Percentiles rank a stretch among this genome's conserved stretches.
phyloP scores from a whole-genome alignment of 2,888 invertebrate genomes.

The Xestobium rufovillosum region DNA sequence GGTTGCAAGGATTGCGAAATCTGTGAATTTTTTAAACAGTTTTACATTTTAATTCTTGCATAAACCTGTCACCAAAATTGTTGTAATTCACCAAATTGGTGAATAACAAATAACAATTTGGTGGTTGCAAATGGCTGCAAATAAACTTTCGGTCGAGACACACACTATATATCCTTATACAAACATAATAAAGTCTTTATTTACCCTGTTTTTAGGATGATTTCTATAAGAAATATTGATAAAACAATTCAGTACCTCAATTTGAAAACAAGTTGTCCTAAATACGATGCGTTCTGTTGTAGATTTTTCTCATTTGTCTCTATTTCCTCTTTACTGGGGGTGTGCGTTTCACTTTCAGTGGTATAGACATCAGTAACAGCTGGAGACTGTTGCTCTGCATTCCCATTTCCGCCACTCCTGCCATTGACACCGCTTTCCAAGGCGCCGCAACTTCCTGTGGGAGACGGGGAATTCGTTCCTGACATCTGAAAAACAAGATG shows the following conservation, averaged over 20 bases:
- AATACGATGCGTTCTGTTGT: conserved; percentile 54
- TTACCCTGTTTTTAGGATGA: no score
- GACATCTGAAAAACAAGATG: conserved; percentile 35
- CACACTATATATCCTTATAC: no score
- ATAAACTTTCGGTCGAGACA: no score
- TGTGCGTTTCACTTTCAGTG: conserved; percentile 44
- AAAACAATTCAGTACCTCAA: conserved; percentile 50
- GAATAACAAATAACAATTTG: no score
- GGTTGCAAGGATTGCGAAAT: no score
- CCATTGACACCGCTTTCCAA: conserved; percentile 35
- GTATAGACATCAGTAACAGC: conserved; percentile 41
- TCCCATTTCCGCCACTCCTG: conserved; percentile 34
- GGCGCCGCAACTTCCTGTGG: conserved; percentile 36
- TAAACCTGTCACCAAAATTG: no score
- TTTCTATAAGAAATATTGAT: no score
- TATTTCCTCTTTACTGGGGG: conserved; percentile 49
- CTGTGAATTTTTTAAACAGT: no score
- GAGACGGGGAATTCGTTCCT: conserved; percentile 40
- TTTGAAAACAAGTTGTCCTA: conserved; percentile 86
- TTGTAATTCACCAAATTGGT: no score
- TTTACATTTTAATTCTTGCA: no score
- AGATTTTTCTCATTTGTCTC: conserved; percentile 54
- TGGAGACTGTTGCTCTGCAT: conserved; percentile 33
- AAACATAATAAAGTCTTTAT: no score
- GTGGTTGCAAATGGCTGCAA: no score